phyloP scores from a whole-genome alignment of 2,797 vertebrate genomes.

The Mareca penelope region DNA sequence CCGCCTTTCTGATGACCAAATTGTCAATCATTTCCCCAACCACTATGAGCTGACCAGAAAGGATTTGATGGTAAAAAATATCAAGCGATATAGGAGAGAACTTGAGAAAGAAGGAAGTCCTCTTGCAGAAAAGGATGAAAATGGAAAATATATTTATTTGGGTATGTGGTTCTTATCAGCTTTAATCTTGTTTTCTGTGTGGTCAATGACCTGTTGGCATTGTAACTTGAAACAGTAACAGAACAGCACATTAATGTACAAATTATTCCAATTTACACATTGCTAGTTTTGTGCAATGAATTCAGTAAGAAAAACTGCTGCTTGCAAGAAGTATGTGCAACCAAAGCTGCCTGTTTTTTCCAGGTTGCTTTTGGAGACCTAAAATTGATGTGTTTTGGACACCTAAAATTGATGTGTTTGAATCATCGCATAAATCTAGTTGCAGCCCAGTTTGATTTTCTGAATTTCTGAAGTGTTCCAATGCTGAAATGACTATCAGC shows the following conservation, averaged over 20 bases:
- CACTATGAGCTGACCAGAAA: conserved; percentile 98
- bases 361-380: background rate
- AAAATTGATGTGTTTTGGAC: background rate
- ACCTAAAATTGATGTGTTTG: background rate
- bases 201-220: background rate
- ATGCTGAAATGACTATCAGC: background rate
- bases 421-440: background rate
- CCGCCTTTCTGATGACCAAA: conserved; percentile 96
- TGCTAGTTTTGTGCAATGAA: background rate
- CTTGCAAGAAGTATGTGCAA: background rate
- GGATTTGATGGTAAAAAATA: conserved; percentile 99
- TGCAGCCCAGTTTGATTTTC: background rate
- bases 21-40: conserved; percentile 98
- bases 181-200: background rate
- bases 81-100: conserved; percentile 95
- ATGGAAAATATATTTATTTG: conserved; percentile 94
- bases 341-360: background rate
- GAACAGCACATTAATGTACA: background rate
- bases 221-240: background rate
- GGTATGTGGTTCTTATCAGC: conserved; percentile 77
- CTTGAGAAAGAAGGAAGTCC: conserved; percentile 94
- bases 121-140: conserved; percentile 95
- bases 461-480: background rate
- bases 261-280: background rate
- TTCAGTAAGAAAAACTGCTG: background rate